Conservation (phyloP, 2,113 vertebrate genomes). For the Rhinogobius similis region DNA sequence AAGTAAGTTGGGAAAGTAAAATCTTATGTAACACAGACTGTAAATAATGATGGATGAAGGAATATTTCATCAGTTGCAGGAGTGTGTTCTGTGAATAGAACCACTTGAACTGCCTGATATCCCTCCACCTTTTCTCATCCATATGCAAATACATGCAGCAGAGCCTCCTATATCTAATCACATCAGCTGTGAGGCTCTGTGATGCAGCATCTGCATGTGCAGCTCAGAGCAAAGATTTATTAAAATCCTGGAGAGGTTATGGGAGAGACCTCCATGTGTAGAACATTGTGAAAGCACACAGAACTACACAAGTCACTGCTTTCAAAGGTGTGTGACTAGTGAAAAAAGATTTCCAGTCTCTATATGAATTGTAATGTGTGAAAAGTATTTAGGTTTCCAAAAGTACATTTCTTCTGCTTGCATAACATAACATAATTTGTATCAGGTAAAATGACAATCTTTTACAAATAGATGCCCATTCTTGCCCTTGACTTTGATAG, state of each 20-base stretch:
- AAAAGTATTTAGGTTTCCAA: background rate
- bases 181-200: constrained; percentile 29
- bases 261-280: background rate
- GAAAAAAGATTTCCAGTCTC: background rate
- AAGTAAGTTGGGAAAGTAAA: background rate
- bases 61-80: constrained; percentile 13
- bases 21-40: background rate
- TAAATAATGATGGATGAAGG: constrained; percentile 9
- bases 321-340: background rate
- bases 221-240: background rate
- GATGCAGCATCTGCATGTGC: background rate
- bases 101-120: constrained; percentile 47
- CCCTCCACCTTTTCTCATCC: constrained; percentile 39
- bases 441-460: too few relatives aligned
- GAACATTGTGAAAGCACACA: background rate
- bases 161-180: constrained; percentile 34
- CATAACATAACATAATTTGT: too few relatives aligned
- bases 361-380: background rate
- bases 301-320: too few relatives aligned
- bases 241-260: background rate
- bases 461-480: too few relatives aligned
- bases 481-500: too few relatives aligned
- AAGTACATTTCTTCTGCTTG: too few relatives aligned
- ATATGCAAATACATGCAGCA: constrained; percentile 56
- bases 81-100: constrained; percentile 42